phyloP scores from a whole-genome alignment of 2,888 invertebrate genomes.

The Leucophenga maculata region DNA sequence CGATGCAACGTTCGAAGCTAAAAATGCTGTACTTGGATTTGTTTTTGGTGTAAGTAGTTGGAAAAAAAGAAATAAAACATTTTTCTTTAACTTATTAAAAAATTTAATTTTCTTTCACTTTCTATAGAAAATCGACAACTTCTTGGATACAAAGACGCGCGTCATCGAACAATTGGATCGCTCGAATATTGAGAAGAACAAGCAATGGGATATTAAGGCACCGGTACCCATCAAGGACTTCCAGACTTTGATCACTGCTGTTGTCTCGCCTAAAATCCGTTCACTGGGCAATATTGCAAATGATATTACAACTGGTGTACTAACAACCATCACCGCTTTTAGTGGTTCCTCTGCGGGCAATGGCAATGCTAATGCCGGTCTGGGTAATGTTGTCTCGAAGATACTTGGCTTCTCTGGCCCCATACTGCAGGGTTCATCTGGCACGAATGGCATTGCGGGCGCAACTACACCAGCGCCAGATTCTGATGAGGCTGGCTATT shows the following conservation, averaged over 20 bases:
- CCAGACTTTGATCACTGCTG: constrained; percentile 79
- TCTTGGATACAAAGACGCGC: constrained; percentile 85
- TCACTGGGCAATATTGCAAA: constrained; percentile 80
- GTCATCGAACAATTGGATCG: constrained; percentile 80
- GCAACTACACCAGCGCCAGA: constrained; percentile 66
- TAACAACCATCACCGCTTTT: constrained; percentile 74
- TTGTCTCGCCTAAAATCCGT: constrained; percentile 81
- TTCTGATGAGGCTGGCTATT: constrained; percentile 70
- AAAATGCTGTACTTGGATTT: constrained; percentile 86
- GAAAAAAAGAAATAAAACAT: not conserved
- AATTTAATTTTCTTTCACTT: constrained; percentile 48
- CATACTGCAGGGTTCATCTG: constrained; percentile 71
- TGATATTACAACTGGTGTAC: constrained; percentile 75
- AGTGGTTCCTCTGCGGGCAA: constrained; percentile 72
- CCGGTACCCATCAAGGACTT: constrained; percentile 78
- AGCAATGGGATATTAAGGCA: constrained; percentile 80
- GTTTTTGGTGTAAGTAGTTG: constrained; percentile 83
- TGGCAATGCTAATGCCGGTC: constrained; percentile 69
- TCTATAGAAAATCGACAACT: constrained; percentile 84
- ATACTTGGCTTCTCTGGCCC: constrained; percentile 71
- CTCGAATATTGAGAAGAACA: constrained; percentile 83
- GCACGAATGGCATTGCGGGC: constrained; percentile 55
- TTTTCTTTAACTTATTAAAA: not conserved
- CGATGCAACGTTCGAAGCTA: constrained; percentile 79
- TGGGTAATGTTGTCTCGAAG: constrained; percentile 71